Evolutionary conservation across 92 coral and sea anemone species (phyloP).

Genomic region (Chrysogorgia sp.): DNA sequence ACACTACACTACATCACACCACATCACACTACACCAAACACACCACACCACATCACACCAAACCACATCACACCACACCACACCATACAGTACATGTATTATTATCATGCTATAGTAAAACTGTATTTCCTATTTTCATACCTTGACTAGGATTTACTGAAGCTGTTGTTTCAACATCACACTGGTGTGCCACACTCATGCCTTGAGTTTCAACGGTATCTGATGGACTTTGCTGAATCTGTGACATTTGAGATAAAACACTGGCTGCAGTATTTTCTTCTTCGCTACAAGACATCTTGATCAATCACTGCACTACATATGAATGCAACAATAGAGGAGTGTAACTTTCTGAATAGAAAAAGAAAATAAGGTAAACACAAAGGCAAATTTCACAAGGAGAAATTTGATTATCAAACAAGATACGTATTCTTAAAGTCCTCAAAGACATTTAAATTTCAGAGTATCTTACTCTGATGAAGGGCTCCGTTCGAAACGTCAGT

Average conservation of each 20-base stretch:
- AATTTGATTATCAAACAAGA: too few species aligned
- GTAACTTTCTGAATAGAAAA: background rate
- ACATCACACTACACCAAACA: background rate
- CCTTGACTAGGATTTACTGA: constrained; percentile 59
- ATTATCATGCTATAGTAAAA: too few species aligned
- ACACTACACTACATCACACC: too few species aligned
- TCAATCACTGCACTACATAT: background rate
- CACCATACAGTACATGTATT: too few species aligned
- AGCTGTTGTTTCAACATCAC: constrained; percentile 95
- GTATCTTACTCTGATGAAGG: too few species aligned
- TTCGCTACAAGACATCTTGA: constrained; percentile 88
- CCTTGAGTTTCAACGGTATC: constrained; percentile 72
- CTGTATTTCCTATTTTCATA: constrained; percentile 7
- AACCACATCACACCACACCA: too few species aligned
- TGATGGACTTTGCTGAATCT: constrained; percentile 78
- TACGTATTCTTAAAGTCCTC: too few species aligned
- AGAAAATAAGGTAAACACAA: background rate
- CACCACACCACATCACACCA: too few species aligned
- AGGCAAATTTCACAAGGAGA: too few species aligned
- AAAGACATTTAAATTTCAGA: too few species aligned
- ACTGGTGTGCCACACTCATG: constrained; percentile 94
- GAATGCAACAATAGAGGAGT: background rate
- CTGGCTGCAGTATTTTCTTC: constrained; percentile 98
- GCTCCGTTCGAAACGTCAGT: too few species aligned
- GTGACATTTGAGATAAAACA: constrained; percentile 98